Base-by-base conservation (phyloP, 2,797 vertebrate genomes). In the Paratrypauchen microcephalus region DNA sequence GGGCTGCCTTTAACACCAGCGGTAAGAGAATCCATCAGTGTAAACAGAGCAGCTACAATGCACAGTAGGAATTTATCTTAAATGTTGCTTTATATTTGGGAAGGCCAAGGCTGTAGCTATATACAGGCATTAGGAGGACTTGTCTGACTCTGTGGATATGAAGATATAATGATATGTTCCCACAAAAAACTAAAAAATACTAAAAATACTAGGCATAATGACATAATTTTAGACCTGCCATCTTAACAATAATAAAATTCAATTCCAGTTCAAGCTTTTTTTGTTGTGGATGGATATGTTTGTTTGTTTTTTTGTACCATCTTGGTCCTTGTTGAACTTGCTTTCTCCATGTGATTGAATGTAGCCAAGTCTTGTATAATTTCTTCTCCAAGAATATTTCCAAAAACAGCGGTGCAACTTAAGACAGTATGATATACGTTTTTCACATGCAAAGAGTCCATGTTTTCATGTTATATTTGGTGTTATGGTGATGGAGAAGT, bases 31-130 rank as follows among this genome's bases (percentile, higher is more conserved):
- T 91, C 87, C 79, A 64, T 86, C 70, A 83, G 87, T 81, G 84
- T 89, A 91, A 91, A 91, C 90, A 90, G 75, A 85, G 75, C 65
- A 82, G 88, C 86, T 89, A 89, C 89, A 91, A 90, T 86, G 81
- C 90, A 92, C 90, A 90, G 87, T 90, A 87, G 87, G 90, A 88
- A 85, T 88, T 85, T 88, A 90, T 86, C 85, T 76, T 74, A 86
- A 83, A 79, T 90, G 87, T 91, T 88, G 78, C 87, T 89, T 75
- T 82, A 5, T 83, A 82, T 87, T 87, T 86, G 82, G 79, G 77
- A 76, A 86, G 82, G 85, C 83, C 78, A 61, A 75, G 82, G 75
- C 74, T 7, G 76, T 39, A 13, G 58, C 28, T 36, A 6, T 30
- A 61, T 30, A n/a, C 59, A 39, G 32, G 59, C 30, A 61, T 18